Percentiles rank a stretch among this genome's conserved stretches.
Evolutionary conservation across 2,888 invertebrate genomes (phyloP).

Genomic region (Protonemura montana): DNA sequence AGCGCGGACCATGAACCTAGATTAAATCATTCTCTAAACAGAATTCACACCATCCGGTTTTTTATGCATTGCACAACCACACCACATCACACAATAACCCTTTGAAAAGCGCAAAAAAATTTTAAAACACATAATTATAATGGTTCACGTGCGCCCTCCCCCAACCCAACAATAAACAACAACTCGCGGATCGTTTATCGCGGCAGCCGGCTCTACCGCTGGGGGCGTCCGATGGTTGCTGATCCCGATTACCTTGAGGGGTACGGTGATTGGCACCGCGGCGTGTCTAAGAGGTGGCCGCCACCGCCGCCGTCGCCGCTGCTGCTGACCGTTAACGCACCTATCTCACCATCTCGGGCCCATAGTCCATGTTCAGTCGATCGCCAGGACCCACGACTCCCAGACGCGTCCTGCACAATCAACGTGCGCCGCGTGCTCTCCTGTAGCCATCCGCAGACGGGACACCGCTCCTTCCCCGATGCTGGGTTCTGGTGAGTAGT

Average conservation of each 20-base stretch:
- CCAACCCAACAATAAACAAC: not conserved
- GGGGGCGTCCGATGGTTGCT: not conserved
- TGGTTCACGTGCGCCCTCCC: not conserved
- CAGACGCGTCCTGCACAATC: not conserved
- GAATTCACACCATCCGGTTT: not conserved
- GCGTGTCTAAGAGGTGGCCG: not conserved
- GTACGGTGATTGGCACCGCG: not conserved
- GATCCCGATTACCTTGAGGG: not conserved
- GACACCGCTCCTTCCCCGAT: too few species aligned
- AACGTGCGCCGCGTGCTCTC: too few species aligned
- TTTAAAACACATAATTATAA: not conserved
- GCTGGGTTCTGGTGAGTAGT: too few species aligned
- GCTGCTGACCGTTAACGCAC: too few species aligned
- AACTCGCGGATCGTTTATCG: not conserved
- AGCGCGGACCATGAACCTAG: not conserved
- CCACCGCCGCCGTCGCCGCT: not conserved
- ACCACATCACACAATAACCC: not conserved
- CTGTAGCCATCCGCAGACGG: too few species aligned
- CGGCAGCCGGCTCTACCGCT: not conserved
- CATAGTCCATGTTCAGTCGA: too few species aligned
- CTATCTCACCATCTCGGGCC: too few species aligned
- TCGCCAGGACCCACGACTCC: not conserved
- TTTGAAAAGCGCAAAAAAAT: not conserved
- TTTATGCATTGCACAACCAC: not conserved
- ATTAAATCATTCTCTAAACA: not conserved